Base-by-base conservation (phyloP, 2,113 vertebrate species). In the Mus musculus region DNA sequence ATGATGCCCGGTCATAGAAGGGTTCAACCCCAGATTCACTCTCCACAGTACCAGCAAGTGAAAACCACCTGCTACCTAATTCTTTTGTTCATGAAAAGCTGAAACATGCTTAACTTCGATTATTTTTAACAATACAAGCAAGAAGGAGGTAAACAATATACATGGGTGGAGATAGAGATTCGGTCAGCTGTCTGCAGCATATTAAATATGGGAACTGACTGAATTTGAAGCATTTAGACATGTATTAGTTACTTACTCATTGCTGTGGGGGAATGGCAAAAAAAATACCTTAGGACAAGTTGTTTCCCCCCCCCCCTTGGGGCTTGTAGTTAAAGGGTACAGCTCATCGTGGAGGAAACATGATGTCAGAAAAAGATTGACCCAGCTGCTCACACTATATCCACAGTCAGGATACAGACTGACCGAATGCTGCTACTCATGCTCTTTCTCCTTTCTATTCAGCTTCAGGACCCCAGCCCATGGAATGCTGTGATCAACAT, bases 81-180 rank as follows among this genome's bases (percentile, higher is more conserved):
- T 91, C 86, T 97, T 98, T 42, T 97, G 39, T 59, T 97, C 36
- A 95, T 61, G 42, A 92, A 96, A 98, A 93, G 26, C 11, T 93
- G 84, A 92, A 97, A 97, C 91, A 71, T 96, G 39, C 49, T 97
- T 95, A 96, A 89, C 67, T 89, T 28, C 71, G 93, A 76, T 49
- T 96, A 9, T 80, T 97, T 93, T 81, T 93, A 96, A 92, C 81
- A 96, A 91, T 59, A 89, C 28, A 95, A 49, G 69, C 65, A 96
- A 56, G 46, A 33, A 30, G 93, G 89, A 78, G 56, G 81, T 61
- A 90, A 96, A 87, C 1, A 65, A 28, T 80, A 94, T 86, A 17
- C 42, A 42, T 59, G 0, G 26, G 16, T 63, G 30, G 10, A 46
- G 24, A 81, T 42, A 22, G 13, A 26, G 14, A 19, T 84, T 28